Evolutionary conservation across 1,140 invertebrate species (phyloP), one percentile per base, ranked within the genome.

Genomic region (Heliconius hermathena): DNA sequence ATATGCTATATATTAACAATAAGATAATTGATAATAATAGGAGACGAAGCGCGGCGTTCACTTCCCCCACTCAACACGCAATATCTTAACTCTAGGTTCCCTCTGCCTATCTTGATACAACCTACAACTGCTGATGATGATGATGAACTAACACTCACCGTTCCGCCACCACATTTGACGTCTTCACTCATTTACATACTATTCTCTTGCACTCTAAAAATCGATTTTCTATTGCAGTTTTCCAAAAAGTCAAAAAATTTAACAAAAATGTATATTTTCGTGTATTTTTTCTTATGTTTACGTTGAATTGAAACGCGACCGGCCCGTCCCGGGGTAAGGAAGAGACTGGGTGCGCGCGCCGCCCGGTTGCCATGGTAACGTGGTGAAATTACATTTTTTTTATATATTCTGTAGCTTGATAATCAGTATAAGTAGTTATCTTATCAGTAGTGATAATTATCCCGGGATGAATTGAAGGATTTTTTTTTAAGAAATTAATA

Each of bases 281-380:
- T n/a, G 22, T 22, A 22, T 16, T 26, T 26, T 60, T 66, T 26
- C 60, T 26, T 66, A 66, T 89, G 86, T 90, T 87, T 86, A 84
- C 81, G 77, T 82, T 46, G 70, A 38, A 82, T 33, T 54, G 9
- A 73, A 80, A 88, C 83, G 83, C 90, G 89, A 81, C 88, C 85
- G 80, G 79, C 82, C 82, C 72, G 77, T 54, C 71, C 74, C 82
- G 83, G 74, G 71, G 87, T 79, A 85, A 83, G 82, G 85, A 72
- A 74, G 79, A 73, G 84, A 92, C 90, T 92, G 90, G 87, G 49
- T 91, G 90, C 90, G 89, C 90, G 90, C 90, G 90, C 90, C 87
- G 87, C 73, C 72, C 66, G 81, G 89, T 92, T 86, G n/a, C 85
- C 82, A 91, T 91, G 87, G 83, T 71, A 81, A 91, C 86, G 76